Conservation (phyloP, 2,797 vertebrate genomes). For the Anguilla megastoma region DNA sequence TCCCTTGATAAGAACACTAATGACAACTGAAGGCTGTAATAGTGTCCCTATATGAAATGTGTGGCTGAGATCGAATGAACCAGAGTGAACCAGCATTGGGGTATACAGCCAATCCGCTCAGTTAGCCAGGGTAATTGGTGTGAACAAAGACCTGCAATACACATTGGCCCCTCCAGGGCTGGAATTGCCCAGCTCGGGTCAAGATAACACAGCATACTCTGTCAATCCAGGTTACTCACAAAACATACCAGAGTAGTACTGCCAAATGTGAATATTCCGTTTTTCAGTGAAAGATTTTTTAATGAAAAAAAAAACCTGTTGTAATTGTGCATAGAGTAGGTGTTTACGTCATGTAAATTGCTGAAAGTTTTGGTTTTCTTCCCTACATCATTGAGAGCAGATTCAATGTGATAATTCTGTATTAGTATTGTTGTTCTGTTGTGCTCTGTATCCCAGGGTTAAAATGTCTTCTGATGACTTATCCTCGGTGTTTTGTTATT, state of each 20-base stretch:
- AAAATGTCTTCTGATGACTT: constrained; percentile 26
- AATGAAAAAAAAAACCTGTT: not conserved
- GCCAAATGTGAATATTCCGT: constrained; percentile 8
- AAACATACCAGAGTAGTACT: not conserved
- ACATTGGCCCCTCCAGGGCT: too few relatives aligned
- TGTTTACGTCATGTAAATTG: not conserved
- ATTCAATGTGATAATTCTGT: not conserved
- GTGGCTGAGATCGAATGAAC: too few relatives aligned
- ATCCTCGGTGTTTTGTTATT: not conserved
- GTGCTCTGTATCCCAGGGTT: not conserved
- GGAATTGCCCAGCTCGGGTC: too few relatives aligned
- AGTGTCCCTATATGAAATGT: too few relatives aligned
- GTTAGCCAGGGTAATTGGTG: too few relatives aligned
- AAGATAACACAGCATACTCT: not conserved
- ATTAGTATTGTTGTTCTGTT: not conserved
- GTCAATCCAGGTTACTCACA: not conserved
- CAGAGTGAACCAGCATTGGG: too few relatives aligned
- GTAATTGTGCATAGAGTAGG: not conserved
- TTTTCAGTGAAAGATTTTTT: not conserved
- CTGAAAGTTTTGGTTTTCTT: not conserved
- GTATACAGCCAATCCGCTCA: too few relatives aligned
- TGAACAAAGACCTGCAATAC: too few relatives aligned
- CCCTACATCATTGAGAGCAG: not conserved
- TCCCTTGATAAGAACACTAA: too few relatives aligned
- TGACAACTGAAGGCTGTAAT: too few relatives aligned